phyloP scores from a whole-genome alignment of 37 sponge, comb jelly and placozoan species.

The Halisarca cf. caerulea region DNA sequence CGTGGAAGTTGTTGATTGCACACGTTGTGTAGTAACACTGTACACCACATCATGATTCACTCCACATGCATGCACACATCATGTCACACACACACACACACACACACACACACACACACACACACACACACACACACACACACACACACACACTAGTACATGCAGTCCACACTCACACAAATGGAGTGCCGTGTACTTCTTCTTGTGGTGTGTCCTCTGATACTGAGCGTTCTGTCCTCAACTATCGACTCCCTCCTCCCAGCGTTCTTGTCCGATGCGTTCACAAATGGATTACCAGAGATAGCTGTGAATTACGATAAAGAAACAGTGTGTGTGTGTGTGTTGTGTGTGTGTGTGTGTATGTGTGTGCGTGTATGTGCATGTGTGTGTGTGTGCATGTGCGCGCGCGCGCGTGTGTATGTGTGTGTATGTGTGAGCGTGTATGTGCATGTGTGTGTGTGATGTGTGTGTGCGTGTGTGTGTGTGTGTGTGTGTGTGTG shows the following conservation, averaged over 20 bases:
- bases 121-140: conserved; percentile 49
- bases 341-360: too few relatives aligned
- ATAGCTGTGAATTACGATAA: not conserved
- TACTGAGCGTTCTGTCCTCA: conserved; percentile 9
- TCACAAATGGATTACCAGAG: conserved; percentile 16
- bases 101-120: conserved; percentile 44
- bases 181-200: not conserved
- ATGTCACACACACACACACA: conserved; percentile 41
- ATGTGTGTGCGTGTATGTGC: too few relatives aligned
- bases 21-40: too few relatives aligned
- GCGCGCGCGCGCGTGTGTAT: too few relatives aligned
- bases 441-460: too few relatives aligned
- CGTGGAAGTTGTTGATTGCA: too few relatives aligned
- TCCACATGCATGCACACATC: conserved; percentile 37
- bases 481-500: too few relatives aligned
- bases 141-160: conserved; percentile 16
- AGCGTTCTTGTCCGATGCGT: not conserved
- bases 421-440: too few relatives aligned
- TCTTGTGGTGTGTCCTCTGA: not conserved
- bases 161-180: not conserved
- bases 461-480: too few relatives aligned
- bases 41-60: too few relatives aligned
- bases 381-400: too few relatives aligned
- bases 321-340: too few relatives aligned
- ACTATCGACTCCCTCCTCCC: not conserved